Conservation (phyloP, 1,140 invertebrate genomes). For the Drosophila lacteicornis region DNA sequence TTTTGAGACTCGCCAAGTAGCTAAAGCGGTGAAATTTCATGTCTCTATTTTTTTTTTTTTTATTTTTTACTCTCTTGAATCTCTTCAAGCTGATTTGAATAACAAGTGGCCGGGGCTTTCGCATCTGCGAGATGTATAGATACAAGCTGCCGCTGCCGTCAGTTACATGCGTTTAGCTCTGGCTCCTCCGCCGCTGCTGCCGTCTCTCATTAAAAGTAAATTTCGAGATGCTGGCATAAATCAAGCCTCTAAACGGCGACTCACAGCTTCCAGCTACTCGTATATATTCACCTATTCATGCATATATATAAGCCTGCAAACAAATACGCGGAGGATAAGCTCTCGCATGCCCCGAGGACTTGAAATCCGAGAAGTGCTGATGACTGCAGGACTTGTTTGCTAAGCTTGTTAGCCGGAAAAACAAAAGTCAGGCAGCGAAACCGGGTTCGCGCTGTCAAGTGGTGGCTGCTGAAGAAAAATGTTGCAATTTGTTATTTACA, state of each 20-base stretch:
- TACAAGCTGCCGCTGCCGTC: constrained; percentile 46
- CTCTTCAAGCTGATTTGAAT: constrained; percentile 58
- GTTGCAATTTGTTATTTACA: constrained; percentile 34
- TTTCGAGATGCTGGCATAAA: constrained; percentile 71
- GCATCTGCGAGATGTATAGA: constrained; percentile 62
- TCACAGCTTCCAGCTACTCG: constrained; percentile 12
- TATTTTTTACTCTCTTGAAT: constrained; percentile 16
- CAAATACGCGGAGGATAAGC: constrained; percentile 17
- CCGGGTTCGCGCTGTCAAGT: constrained; percentile 2
- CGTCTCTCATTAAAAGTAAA: constrained; percentile 73
- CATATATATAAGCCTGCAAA: constrained; percentile 3
- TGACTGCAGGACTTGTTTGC: constrained; percentile 44
- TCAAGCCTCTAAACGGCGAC: constrained; percentile 53
- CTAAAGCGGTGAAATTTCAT: constrained; percentile 46
- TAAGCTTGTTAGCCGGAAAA: constrained; percentile 34
- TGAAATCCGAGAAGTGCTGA: constrained; percentile 45
- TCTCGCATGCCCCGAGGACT: constrained; percentile 26
- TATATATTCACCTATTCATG: constrained; percentile 3
- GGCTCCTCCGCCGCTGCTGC: constrained; percentile 23
- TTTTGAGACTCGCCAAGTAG: constrained; percentile 25
- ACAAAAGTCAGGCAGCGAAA: constrained; percentile 15
- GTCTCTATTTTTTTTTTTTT: constrained; percentile 13
- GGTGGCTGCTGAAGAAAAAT: constrained; percentile 25
- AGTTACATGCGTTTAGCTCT: constrained; percentile 72
- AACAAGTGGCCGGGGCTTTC: constrained; percentile 54